Conservation (phyloP, 2,113 vertebrate genomes). For the Himantopus leucocephalus region DNA sequence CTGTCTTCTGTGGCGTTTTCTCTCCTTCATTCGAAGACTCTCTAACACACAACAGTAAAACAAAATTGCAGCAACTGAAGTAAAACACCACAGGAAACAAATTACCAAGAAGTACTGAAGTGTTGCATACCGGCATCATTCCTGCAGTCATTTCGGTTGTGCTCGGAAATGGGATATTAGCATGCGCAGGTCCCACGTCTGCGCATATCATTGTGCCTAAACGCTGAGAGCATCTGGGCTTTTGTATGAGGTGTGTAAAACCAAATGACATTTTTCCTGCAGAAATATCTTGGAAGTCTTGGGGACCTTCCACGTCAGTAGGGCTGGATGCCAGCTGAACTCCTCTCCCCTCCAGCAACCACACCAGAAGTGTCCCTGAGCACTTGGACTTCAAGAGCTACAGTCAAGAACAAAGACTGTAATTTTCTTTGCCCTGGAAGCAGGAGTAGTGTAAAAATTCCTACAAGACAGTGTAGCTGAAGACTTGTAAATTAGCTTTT, state of each 20-base stretch:
- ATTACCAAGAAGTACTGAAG: background rate
- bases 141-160: background rate
- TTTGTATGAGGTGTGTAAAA: background rate
- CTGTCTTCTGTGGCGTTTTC: background rate
- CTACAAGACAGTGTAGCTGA: background rate
- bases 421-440: background rate
- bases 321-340: background rate
- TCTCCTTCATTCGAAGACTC: background rate
- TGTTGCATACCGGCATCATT: background rate
- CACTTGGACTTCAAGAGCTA: background rate
- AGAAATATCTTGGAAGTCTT: background rate
- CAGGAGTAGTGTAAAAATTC: background rate
- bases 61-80: background rate
- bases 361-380: no score
- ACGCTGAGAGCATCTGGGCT: background rate
- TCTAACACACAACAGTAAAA: background rate
- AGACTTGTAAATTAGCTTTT: background rate
- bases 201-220: background rate
- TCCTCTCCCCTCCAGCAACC: no score
- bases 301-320: background rate
- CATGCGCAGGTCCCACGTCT: background rate
- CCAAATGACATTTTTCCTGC: background rate
- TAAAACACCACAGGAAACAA: background rate
- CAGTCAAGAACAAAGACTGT: background rate
- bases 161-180: background rate